Base-by-base conservation (phyloP, 2,797 vertebrate species). In the Anolis apletophallus region DNA sequence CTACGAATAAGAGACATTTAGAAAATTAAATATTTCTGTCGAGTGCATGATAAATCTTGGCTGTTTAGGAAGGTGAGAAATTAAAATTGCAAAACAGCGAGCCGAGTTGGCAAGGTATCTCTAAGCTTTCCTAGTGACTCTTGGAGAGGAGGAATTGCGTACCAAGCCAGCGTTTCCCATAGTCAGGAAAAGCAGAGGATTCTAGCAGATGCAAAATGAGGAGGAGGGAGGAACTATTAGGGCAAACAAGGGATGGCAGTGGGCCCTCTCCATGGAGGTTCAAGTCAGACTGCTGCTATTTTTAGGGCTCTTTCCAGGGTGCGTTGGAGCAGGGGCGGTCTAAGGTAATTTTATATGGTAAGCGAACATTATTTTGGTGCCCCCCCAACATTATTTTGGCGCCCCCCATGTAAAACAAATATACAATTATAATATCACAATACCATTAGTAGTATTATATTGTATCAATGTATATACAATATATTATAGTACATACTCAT, bases 1-100 rank as follows among this genome's bases (percentile, higher is more conserved):
- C 81, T 81, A 79, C 83, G 85, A 88, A 90, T 91, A 85, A 87
- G 83, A 91, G 26, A 57, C 34, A 34, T 94, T 92, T 90, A 83
- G 93, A 92, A 95, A 95, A 95, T 94, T 89, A 95, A 96, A 91
- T 94, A 90, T 94, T 96, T 95, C 92, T 93, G 93, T 93, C 89
- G 80, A 89, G 87, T 91, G 71, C 79, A 54, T 80, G 90, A 90
- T 94, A 90, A 95, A 94, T 94, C 91, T 93, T 90, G 54, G 79
- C 93, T 91, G 87, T 94, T 95, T 93, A 89, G 94, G 91, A 94
- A 95, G 90, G 91, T 93, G 94, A 93, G 93, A 92, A 94, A 96
- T 96, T 94, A 95, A 94, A 94, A 95, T 94, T 92, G 92, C 93
- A 94, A 92, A 95, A 64, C 79, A 92, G 91, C 40, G 3, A 93